Conservation (phyloP, 2,888 invertebrate genomes). For the Scaptomyza tumidula region DNA sequence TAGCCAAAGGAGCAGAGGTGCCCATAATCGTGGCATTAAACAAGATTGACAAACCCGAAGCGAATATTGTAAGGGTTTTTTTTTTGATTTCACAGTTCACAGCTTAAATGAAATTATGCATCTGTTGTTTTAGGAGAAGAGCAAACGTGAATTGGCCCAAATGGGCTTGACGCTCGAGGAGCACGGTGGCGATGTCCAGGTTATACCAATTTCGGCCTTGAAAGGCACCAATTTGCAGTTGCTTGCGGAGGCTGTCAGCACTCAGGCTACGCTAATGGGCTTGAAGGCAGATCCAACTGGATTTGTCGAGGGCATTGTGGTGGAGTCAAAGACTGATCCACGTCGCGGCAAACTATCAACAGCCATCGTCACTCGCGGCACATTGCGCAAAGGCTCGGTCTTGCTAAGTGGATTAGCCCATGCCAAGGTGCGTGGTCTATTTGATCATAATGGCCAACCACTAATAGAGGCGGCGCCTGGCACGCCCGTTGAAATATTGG, state of each 20-base stretch:
- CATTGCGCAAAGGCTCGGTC: constrained; percentile 90
- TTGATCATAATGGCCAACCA: constrained; percentile 90
- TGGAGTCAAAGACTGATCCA: constrained; percentile 92
- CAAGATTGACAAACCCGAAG: constrained; percentile 97
- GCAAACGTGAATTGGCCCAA: constrained; percentile 90
- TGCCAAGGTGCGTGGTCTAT: constrained; percentile 93
- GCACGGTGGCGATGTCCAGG: constrained; percentile 95
- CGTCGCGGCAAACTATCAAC: constrained; percentile 92
- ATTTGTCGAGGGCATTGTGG: constrained; percentile 93
- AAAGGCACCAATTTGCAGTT: constrained; percentile 91
- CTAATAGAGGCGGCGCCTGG: constrained; percentile 89
- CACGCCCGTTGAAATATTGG: constrained; percentile 93
- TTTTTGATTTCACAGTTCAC: no score
- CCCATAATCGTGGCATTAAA: constrained; percentile 98
- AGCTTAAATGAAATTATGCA: neutral
- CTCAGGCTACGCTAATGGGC: constrained; percentile 95
- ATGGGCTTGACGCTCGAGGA: constrained; percentile 94
- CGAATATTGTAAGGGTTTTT: constrained; percentile 95
- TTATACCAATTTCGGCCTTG: constrained; percentile 95
- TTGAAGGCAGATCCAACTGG: constrained; percentile 93
- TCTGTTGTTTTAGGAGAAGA: constrained; percentile 86
- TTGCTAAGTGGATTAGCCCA: constrained; percentile 93
- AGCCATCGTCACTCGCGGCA: constrained; percentile 93
- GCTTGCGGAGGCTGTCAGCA: constrained; percentile 92
- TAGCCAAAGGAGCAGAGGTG: constrained; percentile 93